A percentile compares a stretch with the other conserved stretches of the same genome.
Conservation (phyloP, 2,113 vertebrate genomes). For the Stercorarius parasiticus region DNA sequence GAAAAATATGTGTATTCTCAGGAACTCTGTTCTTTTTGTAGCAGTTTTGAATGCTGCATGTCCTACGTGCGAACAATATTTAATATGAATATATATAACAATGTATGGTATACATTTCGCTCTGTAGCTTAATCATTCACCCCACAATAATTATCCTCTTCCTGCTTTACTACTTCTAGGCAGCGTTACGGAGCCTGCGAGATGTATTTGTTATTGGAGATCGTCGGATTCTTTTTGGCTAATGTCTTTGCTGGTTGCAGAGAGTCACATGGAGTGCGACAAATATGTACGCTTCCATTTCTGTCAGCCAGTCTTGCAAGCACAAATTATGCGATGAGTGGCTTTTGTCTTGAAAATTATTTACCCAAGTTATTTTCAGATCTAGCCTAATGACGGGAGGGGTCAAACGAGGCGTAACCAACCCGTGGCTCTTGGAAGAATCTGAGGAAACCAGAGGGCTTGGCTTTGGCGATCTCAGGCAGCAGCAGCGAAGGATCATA, state of each 20-base stretch:
- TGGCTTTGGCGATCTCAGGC: slow-evolving; percentile 85
- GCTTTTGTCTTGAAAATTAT: not conserved
- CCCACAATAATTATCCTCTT: not conserved
- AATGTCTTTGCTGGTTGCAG: not conserved
- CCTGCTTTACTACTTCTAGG: not conserved
- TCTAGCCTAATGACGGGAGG: slow-evolving; percentile 84
- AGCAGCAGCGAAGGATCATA: slow-evolving; percentile 90
- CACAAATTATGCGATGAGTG: not conserved
- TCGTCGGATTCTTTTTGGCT: fast-evolving
- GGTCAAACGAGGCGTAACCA: slow-evolving; percentile 60
- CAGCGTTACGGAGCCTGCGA: fast-evolving
- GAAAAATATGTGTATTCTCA: not conserved
- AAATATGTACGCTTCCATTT: fast-evolving
- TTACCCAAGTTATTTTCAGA: slow-evolving; percentile 67
- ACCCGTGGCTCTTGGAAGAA: slow-evolving; percentile 93
- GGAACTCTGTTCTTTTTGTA: not conserved
- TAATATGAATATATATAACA: not conserved
- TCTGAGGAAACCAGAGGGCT: slow-evolving; percentile 89
- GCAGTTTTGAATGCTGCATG: not conserved
- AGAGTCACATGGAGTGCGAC: fast-evolving
- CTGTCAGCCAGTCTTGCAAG: not conserved
- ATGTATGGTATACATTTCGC: fast-evolving
- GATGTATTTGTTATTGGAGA: fast-evolving
- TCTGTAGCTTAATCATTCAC: not conserved
- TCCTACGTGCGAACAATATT: not conserved